A percentile compares a stretch with the other conserved stretches of the same genome.
Evolutionary conservation across 2,888 invertebrate genomes (phyloP).

Genomic region (Lithophane ornitopus): DNA sequence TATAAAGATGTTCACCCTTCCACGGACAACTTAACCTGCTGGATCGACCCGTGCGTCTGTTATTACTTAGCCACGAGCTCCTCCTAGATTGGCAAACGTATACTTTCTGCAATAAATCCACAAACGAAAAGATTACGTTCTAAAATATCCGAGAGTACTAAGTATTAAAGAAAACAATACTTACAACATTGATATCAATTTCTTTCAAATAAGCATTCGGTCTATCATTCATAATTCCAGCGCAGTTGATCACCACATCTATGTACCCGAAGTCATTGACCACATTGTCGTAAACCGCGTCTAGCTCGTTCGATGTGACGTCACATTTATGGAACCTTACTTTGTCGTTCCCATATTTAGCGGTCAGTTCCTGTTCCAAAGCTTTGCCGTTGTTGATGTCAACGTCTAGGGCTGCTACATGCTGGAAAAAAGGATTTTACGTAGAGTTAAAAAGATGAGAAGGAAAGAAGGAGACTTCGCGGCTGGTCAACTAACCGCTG

Average conservation of each 20-base stretch:
- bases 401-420: conserved; percentile 77
- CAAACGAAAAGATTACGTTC: not conserved
- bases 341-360: conserved; percentile 70
- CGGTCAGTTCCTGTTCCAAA: conserved; percentile 71
- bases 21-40: too few relatives aligned
- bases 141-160: not conserved
- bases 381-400: conserved; percentile 68
- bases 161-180: conserved; percentile 49
- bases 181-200: conserved; percentile 83
- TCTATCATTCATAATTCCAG: conserved; percentile 83
- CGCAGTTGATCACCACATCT: conserved; percentile 82
- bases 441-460: not conserved
- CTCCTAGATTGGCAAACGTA: not conserved
- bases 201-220: conserved; percentile 76
- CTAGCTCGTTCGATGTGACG: conserved; percentile 74
- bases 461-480: not conserved
- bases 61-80: too few relatives aligned
- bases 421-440: conserved; percentile 65
- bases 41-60: too few relatives aligned
- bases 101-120: not conserved
- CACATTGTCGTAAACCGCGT: conserved; percentile 71
- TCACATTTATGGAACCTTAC: conserved; percentile 78
- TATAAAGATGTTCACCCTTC: too few relatives aligned
- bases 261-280: conserved; percentile 76
- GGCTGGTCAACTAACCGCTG: too few relatives aligned